Percentiles rank a stretch among this genome's conserved stretches.
phyloP scores from a whole-genome alignment of 2,797 vertebrate species.

The Anguilla anguilla region DNA sequence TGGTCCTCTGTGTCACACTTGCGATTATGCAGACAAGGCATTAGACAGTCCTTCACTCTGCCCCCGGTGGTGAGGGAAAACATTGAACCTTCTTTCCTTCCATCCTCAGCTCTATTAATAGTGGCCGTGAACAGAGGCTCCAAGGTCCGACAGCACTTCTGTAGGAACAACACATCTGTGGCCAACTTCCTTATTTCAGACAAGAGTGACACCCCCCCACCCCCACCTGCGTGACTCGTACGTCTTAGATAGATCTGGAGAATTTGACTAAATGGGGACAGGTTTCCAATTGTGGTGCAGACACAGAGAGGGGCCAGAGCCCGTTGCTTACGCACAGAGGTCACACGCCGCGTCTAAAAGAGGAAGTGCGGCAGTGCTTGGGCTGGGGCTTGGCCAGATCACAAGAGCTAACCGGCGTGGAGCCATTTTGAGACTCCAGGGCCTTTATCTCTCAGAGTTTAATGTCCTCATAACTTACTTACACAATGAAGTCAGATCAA shows the following conservation, averaged over 20 bases:
- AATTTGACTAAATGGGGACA: not conserved
- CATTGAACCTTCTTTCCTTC: not conserved
- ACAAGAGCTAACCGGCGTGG: not conserved
- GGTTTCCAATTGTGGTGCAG: not conserved
- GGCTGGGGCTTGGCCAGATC: not conserved
- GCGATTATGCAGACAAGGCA: constrained; percentile 19
- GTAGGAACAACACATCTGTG: not conserved
- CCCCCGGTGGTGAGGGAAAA: constrained; percentile 31
- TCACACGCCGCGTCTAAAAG: not conserved
- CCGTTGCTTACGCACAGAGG: not conserved
- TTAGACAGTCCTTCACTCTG: constrained; percentile 35
- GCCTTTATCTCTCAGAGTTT: not conserved
- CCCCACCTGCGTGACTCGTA: not conserved
- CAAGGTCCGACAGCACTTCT: not conserved
- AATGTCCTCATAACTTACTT: not conserved
- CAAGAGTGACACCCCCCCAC: not conserved
- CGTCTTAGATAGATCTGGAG: not conserved
- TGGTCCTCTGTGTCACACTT: constrained; percentile 5
- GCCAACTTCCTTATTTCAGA: not conserved
- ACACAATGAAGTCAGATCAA: not conserved
- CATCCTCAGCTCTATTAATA: constrained; percentile 56
- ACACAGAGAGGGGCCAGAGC: not conserved
- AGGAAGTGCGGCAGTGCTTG: not conserved
- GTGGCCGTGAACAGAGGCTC: constrained; percentile 17
- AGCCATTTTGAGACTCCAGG: not conserved